These are phyloP conservation scores for Azorinus chamasolen DNA, from an alignment of 2,888 invertebrate genomes.

Conservation along the genomic window DNA sequence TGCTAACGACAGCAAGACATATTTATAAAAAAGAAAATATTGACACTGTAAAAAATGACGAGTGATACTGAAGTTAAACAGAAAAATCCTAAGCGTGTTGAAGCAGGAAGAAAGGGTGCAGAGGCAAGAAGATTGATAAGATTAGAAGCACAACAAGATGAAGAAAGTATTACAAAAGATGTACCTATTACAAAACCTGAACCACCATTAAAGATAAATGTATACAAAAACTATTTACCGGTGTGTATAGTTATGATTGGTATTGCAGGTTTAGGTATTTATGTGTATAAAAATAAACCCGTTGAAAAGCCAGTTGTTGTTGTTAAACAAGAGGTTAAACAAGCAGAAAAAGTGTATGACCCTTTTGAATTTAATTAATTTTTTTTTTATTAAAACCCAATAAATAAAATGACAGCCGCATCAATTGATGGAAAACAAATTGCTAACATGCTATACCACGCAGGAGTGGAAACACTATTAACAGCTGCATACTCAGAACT, in stretches of 20 bases:
- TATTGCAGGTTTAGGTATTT: too few relatives aligned
- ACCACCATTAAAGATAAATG: slow-evolving; percentile 22
- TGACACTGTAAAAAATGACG: slow-evolving; percentile 25
- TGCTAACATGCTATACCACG: slow-evolving; percentile 35
- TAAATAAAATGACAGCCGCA: too few relatives aligned
- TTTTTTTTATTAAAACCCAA: too few relatives aligned
- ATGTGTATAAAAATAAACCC: too few relatives aligned
- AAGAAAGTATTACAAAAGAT: too few relatives aligned
- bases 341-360: too few relatives aligned
- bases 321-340: too few relatives aligned
- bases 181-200: too few relatives aligned
- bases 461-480: slow-evolving; percentile 48
- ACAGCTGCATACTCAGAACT: slow-evolving; percentile 43
- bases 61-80: slow-evolving; percentile 13
- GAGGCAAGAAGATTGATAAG: slow-evolving; percentile 38
- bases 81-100: slow-evolving; percentile 35
- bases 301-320: too few relatives aligned
- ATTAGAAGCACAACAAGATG: too few relatives aligned
- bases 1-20: slow-evolving; percentile 23
- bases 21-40: slow-evolving; percentile 29
- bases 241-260: slow-evolving; percentile 21
- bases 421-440: slow-evolving; percentile 38
- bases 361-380: too few relatives aligned
- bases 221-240: slow-evolving; percentile 35
- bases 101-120: slow-evolving; percentile 40